Base-by-base conservation (phyloP, 35 echinoderm and acorn worm genomes). In the Ophioderma brevispina region DNA sequence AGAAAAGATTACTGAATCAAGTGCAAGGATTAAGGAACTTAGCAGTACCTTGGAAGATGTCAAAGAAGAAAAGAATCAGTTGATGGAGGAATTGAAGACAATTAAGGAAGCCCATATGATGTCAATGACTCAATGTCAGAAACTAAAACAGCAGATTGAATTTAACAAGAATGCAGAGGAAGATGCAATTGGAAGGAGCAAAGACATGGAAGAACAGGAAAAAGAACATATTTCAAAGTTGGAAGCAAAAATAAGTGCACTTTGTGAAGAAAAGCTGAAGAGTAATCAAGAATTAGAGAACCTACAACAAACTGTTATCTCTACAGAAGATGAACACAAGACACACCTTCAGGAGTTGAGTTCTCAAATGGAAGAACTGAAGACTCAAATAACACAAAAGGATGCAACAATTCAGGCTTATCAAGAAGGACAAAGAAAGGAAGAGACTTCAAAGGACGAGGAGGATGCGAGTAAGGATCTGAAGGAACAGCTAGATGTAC, bases 101-200 rank as follows among this genome's bases (percentile, higher is more conserved):
- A 93, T 93, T 38, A 93, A 86, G 55, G 78, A 89, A 35, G 90
- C 90, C 33, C 90, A 91, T 59, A 55, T 91, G 64, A 80, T 85
- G 55, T 77, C 81, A 11, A 42, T 91, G 38, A 83, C 76, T 15
- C 90, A 91, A 39, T 78, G 90, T 75, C 39, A 82, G 46, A 32
- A 91, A 33, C 76, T 64, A 40, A 70, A 91, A 46, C 39, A 84
- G 28, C 81, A 91, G 63, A 13, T 86, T 63, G 82, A 91, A 77
- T 13, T 10, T 39, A 38, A 77, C 77, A 36, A 91, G 31, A 38
- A 84, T 13, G 39, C 1, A 18, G 59, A 78, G 32, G 78, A 77
- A 34, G 55, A 40, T 18, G 78, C 40, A 36, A 23, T n/a, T 30
- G 64, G 37, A 31, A 77, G 80, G 37, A n/a, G n/a, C n/a, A n/a